Evolutionary conservation across 2,888 invertebrate species (phyloP).

Genomic region (Archips xylosteana): DNA sequence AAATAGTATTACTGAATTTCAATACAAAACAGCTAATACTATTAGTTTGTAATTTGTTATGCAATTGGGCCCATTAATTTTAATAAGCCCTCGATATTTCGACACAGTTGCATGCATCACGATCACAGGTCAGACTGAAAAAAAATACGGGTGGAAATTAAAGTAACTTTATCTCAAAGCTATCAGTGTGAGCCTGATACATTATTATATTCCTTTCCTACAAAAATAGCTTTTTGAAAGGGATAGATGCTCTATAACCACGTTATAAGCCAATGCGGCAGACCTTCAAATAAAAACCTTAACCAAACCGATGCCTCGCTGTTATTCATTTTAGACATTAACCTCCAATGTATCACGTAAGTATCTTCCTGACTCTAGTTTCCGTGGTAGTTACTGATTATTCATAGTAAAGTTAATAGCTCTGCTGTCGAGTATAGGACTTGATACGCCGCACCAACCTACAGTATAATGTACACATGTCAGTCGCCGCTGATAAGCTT

Average conservation of each 20-base stretch:
- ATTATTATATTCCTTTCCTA: too few species aligned
- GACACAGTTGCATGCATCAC: too few species aligned
- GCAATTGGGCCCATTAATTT: too few species aligned
- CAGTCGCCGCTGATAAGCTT: constrained; percentile 38
- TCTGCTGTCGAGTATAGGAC: constrained; percentile 18
- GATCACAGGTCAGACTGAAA: too few species aligned
- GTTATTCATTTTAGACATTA: constrained; percentile 72
- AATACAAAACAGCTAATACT: too few species aligned
- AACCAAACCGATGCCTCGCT: constrained; percentile 68
- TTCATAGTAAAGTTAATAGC: constrained; percentile 31
- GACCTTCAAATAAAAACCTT: constrained; percentile 77
- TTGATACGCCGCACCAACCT: constrained; percentile 10
- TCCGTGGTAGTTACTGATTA: constrained; percentile 57
- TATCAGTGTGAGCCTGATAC: too few species aligned
- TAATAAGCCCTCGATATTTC: too few species aligned
- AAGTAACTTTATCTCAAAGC: too few species aligned
- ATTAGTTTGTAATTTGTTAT: too few species aligned
- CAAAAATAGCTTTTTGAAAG: background rate
- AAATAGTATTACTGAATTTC: too few species aligned
- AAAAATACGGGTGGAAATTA: too few species aligned
- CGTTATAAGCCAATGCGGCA: constrained; percentile 43
- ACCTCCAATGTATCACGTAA: constrained; percentile 72
- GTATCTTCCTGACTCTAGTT: constrained; percentile 71
- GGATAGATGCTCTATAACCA: background rate
- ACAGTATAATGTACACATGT: constrained; percentile 21